Evolutionary conservation across 2,797 vertebrate species (phyloP), one percentile per base, ranked within the genome.

Genomic region (Helicolenus hilgendorfi): DNA sequence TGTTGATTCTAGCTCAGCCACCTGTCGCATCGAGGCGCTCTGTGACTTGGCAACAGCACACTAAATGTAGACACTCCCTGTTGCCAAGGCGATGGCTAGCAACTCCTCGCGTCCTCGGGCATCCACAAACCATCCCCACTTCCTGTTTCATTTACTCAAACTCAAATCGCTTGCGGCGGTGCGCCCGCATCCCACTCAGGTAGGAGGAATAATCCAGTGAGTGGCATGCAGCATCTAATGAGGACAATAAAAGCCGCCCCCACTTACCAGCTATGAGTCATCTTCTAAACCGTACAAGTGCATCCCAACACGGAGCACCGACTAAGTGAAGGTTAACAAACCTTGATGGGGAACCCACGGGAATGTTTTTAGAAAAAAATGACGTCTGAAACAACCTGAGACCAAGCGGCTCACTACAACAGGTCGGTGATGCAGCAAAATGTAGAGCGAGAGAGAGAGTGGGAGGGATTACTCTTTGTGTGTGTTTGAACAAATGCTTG

Each of bases 211-310:
- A 76, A 89, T 77, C 58, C 82, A 73, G 79, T 56, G 68, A 89
- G 81, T 68, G 86, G 49, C 88, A 64, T 27, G 24, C 73, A 29
- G 77, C 75, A 67, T 74, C 79, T 92, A 90, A 94, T 86, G 85
- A 92, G 84, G 77, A 84, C 68, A 77, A 78, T 69, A 68, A 77
- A 64, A 86, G 80, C 91, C 82, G 76, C 87, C 85, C 83, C 80
- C 87, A 89, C 91, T 90, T 81, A 91, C 86, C 83, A 26, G 87
- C 91, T 91, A 84, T 93, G 96, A 96, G 85, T 96, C 95, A 95
- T 94, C 88, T 22, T 65, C 83, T 83, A 82, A 87, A 84, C 58
- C 87, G 41, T 72, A 84, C 88, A 94, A 90, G 89, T 94, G 88
- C 88, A 82, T 95, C 93, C 90, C 81, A 20, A 78, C 87, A 87